phyloP scores from a whole-genome alignment of 2,797 vertebrate species.

The Todus mexicanus region DNA sequence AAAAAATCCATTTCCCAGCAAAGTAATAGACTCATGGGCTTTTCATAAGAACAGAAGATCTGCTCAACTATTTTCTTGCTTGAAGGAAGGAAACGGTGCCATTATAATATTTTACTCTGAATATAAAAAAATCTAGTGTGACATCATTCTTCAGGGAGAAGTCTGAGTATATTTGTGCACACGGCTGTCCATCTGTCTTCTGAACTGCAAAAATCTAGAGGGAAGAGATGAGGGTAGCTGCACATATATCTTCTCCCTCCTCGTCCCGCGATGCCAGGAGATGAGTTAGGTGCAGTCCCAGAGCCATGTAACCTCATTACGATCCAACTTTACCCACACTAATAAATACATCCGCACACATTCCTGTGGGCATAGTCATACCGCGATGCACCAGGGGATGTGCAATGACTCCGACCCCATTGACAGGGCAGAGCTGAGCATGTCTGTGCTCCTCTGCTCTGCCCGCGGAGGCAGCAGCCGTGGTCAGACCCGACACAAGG shows the following conservation, averaged over 20 bases:
- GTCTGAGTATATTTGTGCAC: background rate
- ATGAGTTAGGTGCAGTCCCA: background rate
- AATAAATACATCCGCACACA: background rate
- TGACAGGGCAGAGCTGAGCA: background rate
- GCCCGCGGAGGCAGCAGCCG: background rate
- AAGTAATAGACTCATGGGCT: background rate
- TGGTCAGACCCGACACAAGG: fast-evolving
- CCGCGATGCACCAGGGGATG: fast-evolving
- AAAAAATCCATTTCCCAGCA: background rate
- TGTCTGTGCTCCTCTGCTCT: background rate
- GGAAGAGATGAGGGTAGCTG: background rate
- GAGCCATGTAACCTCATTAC: background rate
- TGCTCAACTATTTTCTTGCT: conserved; percentile 10
- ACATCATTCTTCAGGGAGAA: background rate
- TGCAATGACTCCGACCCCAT: background rate
- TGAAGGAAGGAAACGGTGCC: background rate
- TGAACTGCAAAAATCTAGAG: background rate
- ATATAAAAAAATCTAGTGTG: background rate
- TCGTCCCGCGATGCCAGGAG: background rate
- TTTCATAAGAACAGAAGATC: background rate
- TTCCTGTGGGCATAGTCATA: fast-evolving
- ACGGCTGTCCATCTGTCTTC: background rate
- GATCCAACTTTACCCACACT: background rate
- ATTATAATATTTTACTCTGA: conserved; percentile 1
- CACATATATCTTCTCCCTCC: background rate